phyloP scores from a whole-genome alignment of 2,113 vertebrate genomes.

The Budorcas taxicolor region DNA sequence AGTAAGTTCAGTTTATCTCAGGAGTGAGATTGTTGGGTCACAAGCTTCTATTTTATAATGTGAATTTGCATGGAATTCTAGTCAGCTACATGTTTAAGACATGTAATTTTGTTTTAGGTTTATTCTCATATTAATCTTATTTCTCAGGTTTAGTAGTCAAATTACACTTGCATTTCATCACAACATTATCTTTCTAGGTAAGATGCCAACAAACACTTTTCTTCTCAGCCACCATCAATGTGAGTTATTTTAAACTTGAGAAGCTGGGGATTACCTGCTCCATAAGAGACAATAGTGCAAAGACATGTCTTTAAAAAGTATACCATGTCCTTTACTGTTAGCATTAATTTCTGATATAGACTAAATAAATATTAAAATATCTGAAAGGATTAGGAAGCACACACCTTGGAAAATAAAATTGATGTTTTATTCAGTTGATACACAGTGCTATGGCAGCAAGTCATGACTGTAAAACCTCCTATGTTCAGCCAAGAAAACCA shows the following conservation, averaged over 20 bases:
- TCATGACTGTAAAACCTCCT: constrained; percentile 4
- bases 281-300: neutral
- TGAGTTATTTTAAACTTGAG: neutral
- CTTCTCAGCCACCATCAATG: neutral
- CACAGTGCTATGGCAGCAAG: neutral
- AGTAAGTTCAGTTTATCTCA: neutral
- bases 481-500: constrained; percentile 25
- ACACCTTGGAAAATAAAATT: neutral
- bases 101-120: neutral
- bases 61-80: neutral
- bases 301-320: neutral
- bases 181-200: neutral
- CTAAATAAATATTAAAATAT: neutral
- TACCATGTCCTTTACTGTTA: neutral
- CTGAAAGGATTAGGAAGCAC: neutral
- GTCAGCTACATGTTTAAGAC: neutral
- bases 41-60: neutral
- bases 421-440: neutral
- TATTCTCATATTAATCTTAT: neutral
- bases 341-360: constrained; percentile 11
- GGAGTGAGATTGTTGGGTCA: neutral
- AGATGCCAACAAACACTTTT: neutral
- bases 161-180: neutral
- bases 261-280: neutral
- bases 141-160: neutral